Evolutionary conservation across 2,888 invertebrate species (phyloP), one percentile per base, ranked within the genome.

Genomic region (Artemia sinica): DNA sequence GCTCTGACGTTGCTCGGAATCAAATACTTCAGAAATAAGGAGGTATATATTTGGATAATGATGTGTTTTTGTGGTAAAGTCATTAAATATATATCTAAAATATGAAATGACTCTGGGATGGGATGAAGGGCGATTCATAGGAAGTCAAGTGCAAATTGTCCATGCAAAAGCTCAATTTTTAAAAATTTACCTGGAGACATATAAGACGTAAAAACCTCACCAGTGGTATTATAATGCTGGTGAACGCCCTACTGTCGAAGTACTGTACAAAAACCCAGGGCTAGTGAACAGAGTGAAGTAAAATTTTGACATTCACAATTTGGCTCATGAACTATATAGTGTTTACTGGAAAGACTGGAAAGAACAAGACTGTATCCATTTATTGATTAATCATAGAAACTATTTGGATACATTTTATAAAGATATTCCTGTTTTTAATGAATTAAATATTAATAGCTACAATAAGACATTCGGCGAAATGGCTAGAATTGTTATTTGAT

Each of bases 21-120:
- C 67, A 72, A 41, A 72, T 76, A 41, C 69, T 77, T 50, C 73
- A 72, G 72, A 68, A 73, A 66, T 74, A 74, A 68, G 77, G 77
- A 10, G 77, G 77, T 9, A 77, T 77, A 68, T 77, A 74, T 70
- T 71, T 77, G 52, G 77, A 77, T 70, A 75, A 74, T 63, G 77
- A 77, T 69, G 72, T 74, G 8, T 41, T 73, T 71, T 73, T 71
- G 71, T 77, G 14, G 73, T 77, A 8, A 73, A 73, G 65, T 73
- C 73, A 8, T 70, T 77, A 52, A 73, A 76, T 69, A 69, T 72
- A 41, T 76, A 74, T 68, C 72, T 76, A 50, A 73, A 73, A 66
- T 77, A 72, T 69, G 77, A 77, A 71, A 73, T 76, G 71, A 70
- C 74, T 1, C 63, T 77, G 8, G 76, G 75, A 11, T 76, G 75